phyloP scores from a whole-genome alignment of 2,888 invertebrate species.

The Cantharis rufa region DNA sequence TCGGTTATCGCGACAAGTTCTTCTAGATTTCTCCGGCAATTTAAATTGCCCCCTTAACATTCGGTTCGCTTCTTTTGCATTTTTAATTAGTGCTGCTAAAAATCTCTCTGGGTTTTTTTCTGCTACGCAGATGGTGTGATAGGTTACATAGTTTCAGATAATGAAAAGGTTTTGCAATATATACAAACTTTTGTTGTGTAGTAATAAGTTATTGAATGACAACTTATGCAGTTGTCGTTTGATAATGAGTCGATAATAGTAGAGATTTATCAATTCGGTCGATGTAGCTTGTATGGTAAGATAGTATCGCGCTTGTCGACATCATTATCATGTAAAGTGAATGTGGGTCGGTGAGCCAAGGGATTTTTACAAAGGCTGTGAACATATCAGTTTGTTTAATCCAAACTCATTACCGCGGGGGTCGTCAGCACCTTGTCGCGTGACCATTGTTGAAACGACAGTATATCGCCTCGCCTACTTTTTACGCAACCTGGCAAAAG shows the following conservation, averaged over 20 bases:
- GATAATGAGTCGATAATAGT: constrained; percentile 23
- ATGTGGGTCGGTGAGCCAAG: constrained; percentile 28
- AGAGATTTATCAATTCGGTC: constrained; percentile 22
- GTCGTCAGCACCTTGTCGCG: constrained; percentile 32
- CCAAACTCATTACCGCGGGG: constrained; percentile 30
- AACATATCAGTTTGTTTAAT: constrained; percentile 32
- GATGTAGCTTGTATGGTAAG: constrained; percentile 21
- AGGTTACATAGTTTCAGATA: background rate
- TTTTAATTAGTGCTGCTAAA: constrained; percentile 10
- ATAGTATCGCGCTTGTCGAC: constrained; percentile 30
- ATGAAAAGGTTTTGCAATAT: background rate
- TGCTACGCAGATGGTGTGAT: background rate
- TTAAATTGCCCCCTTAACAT: constrained; percentile 3
- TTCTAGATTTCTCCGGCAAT: constrained; percentile 3
- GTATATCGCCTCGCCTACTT: constrained; percentile 23
- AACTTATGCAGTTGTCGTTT: background rate
- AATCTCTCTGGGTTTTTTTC: background rate
- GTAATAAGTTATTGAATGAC: background rate
- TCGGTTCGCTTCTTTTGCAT: constrained; percentile 6
- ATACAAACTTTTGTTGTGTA: background rate
- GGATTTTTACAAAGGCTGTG: constrained; percentile 30
- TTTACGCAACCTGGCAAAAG: constrained; percentile 27
- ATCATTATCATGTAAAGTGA: constrained; percentile 32
- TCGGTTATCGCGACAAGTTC: constrained; percentile 16
- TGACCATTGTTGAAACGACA: constrained; percentile 28